Evolutionary conservation across 2,888 invertebrate genomes (phyloP).

Genomic region (Xylophagus ater): DNA sequence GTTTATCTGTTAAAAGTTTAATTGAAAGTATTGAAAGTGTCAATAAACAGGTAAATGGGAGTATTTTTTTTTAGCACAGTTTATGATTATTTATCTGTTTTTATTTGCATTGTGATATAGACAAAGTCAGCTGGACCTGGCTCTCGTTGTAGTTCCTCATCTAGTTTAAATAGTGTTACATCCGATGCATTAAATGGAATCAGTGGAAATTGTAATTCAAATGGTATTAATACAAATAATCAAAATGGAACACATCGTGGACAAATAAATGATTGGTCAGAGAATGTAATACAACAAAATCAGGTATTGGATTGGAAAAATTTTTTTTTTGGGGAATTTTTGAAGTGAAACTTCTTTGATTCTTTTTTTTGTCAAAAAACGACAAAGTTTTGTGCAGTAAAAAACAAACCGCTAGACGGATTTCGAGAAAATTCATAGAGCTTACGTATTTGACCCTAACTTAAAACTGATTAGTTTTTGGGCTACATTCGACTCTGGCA

Average conservation of each 20-base stretch:
- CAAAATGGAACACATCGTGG: constrained; percentile 19
- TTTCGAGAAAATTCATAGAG: no score
- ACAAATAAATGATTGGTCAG: constrained; percentile 29
- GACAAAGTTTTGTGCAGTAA: no score
- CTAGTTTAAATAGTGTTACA: constrained; percentile 47
- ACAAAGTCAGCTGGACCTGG: constrained; percentile 33
- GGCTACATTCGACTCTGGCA: no score
- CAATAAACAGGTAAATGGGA: constrained; percentile 51
- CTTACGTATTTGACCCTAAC: no score
- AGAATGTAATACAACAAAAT: constrained; percentile 27
- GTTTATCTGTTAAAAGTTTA: constrained; percentile 78
- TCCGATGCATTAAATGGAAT: constrained; percentile 34
- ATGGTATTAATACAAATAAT: constrained; percentile 14
- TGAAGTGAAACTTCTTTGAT: neutral
- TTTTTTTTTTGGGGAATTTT: neutral
- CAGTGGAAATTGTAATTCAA: neutral
- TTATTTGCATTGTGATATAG: constrained; percentile 11
- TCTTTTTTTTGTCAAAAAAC: neutral
- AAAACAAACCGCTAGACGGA: no score
- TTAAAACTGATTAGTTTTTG: no score
- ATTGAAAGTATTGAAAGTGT: constrained; percentile 87
- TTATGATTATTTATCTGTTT: constrained; percentile 3
- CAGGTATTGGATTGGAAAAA: constrained; percentile 23
- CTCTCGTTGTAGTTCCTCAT: constrained; percentile 54
- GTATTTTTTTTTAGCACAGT: neutral